Base-by-base conservation (phyloP, 2,797 vertebrate species). In the Kryptopterus vitreolus region DNA sequence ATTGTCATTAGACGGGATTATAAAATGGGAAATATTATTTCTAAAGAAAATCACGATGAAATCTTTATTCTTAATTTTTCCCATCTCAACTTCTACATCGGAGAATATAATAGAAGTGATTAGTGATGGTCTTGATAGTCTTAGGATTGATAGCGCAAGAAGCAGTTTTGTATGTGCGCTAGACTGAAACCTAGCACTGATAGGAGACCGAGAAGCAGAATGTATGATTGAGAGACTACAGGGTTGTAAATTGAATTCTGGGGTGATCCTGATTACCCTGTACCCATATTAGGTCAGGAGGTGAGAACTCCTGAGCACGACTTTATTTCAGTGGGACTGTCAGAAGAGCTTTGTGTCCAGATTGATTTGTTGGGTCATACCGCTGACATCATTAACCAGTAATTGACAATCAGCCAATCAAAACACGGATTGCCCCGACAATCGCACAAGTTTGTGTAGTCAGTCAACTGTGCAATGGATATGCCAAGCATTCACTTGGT, bases 311-410 rank as follows among this genome's bases (percentile, higher is more conserved):
- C 46, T 59, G 70, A 78, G 38, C 50, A 53, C 53, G 29, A 31
- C 50, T 69, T 15, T 73, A 74, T 81, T 63, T 81, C 70, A 74
- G 71, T 65, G 77, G 8, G 35, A 76, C 76, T 68, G 81, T 78
- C 81, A 79, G 76, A 68, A 76, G 65, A 46, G 38, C n/a, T 46
- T 12, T 38, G 12, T 4, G 13, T 57, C 12, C 20, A 24, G 52
- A 35, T 57, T 73, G 70, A 22, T 1, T 38, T 73, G 29, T 35
- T 15, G 50, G 18, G 29, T 22, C 55, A 35, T 55, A 55, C 5
- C 8, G 24, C 7, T 16, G 7, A 16, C n/a, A 68, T 13, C 18
- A 3, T 46, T 66, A 18, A 16, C n/a, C 24, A 48, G 65, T 46
- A 69, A 48, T 26, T 26, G 38, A 43, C 43, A 1, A 22, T 55